Evolutionary conservation across 2,113 vertebrate genomes (phyloP), one percentile per base, ranked within the genome.

Genomic region (Caranx ignobilis): DNA sequence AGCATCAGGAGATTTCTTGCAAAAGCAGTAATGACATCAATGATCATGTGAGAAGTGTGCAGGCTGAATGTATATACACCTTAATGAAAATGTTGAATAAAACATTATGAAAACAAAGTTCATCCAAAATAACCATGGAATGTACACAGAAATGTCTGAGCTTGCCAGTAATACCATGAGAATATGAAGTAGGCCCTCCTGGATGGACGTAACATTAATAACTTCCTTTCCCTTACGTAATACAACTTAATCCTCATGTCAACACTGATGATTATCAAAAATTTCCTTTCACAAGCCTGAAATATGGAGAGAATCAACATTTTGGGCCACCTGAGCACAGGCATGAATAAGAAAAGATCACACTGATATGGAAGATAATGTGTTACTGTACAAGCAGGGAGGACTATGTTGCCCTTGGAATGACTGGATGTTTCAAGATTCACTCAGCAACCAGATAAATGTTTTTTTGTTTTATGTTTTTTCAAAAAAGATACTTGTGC

Each of bases 321-420:
- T 57, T 60, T 39, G 43, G 35, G 21, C 13, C 39, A 56, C 56
- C 16, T 2, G 11, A 56, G 71, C 19, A 4, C 21, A 59, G 31
- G 54, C 35, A 59, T 77, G 63, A 87, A 78, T 67, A 86, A 87
- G 59, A 91, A 82, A 70, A 67, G 64, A 62, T 71, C 55, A 47
- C 39, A 69, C 66, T 63, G 52, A 82, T 77, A 64, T 56, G 52
- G 54, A 34, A 67, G 65, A 85, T 61, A 19, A 67, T n/a, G 12
- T 60, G 41, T 11, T 35, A 34, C 37, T 41, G 52, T 50, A 37
- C 41, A 57, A 48, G 66, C 21, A 61, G 69, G 15, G 56, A 59
- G 52, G 16, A 35, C 59, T 2, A 2, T 61, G 63, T 32, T 81
- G 39, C 54, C 39, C 18, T 70, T 11, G 50, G 75, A 66, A 34